Base-by-base conservation (phyloP, 2,113 vertebrate species). In the Pachypanchax playfairii region DNA sequence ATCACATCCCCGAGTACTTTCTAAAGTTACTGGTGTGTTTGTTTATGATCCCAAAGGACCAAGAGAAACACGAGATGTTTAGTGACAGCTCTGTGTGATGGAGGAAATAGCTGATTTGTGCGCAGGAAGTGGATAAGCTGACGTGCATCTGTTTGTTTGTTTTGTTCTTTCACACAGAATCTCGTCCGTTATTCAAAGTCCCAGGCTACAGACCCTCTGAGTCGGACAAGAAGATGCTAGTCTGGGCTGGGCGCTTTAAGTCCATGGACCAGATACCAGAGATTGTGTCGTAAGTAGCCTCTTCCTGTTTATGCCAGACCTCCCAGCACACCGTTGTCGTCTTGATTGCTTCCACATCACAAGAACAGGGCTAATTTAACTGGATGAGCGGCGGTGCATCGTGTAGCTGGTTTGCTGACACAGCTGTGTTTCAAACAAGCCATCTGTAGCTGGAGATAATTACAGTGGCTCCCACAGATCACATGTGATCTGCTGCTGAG, bases 241-340 rank as follows among this genome's bases (percentile, higher is more conserved):
- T 98, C 43, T 98, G 95, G 95, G 86, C 95, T 2, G 95, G 96
- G 28, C 88, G 95, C 54, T 98, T 92, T 87, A 98, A 96, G 86
- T 93, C 91, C 33, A 25, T 41, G 26, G 94, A 97, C 3, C 93
- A 98, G 54, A 96, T 98, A 65, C 97, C 97, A 71, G 92, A 95
- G 58, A 65, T 86, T 2, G 70, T 99, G 64, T 93, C 95, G 95
- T 99, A 93, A 96, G 97, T 94, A 67, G 21, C 21, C 26, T 50
- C 46, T 84, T 91, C 82, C 88, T 91, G 81, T 90, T 87, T 89
- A 78, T 24, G 36, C 36, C 70, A 82, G 78, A 83, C 41, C 70
- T 77, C 49, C 70, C 61, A 26, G 50, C 13, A 38, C 58, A 36
- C 59, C 4, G 4, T 6, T 36, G 6, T 25, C 4, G n/a, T n/a